Base-by-base conservation (phyloP, 2,888 invertebrate species). In the Odontocerum albicorne region DNA sequence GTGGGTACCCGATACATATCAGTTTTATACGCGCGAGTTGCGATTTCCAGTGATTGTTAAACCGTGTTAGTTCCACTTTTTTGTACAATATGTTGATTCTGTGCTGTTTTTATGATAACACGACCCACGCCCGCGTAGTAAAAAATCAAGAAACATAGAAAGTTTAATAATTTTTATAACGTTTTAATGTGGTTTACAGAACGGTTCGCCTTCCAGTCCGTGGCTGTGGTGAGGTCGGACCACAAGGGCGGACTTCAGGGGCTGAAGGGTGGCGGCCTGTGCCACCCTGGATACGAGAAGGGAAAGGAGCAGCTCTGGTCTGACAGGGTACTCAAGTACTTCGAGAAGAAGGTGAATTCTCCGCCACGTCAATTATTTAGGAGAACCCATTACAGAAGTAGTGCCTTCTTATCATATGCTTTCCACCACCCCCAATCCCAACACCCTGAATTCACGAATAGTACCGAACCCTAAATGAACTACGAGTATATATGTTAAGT, bases 251-350 rank as follows among this genome's bases (percentile, higher is more conserved):
- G 78, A 0, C 66, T 84, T 2, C 68, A 69, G 1, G 75, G 74
- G 8, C 69, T 86, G 0, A 70, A 69, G 12, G 77, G 77, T 1
- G 75, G 73, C 3, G 77, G 75, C 12, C 80, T 82, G 66, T 87
- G 87, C 62, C 87, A 87, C 68, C 86, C 86, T 0, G 87, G 87
- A 0, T 74, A 85, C 38, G 76, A 75, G 32, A 72, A 75, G 49
- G 65, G 72, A 0, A 60, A 55, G 38, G 80, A 79, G 8, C 67
- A 77, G 46, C 70, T 74, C 19, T 82, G 85, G 79, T 82, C 82
- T 1, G 83, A 82, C 16, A 70, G 80, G 17, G 77, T 86, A 3
- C 69, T 85, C 40, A 84, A 82, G 67, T 72, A 78, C 55, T 79
- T 87, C 59, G 87, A 87, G 64, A 67, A 72, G 27, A 62, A 65